Evolutionary conservation across 2,113 vertebrate species (phyloP).

Genomic region (Brienomyrus longianalis): DNA sequence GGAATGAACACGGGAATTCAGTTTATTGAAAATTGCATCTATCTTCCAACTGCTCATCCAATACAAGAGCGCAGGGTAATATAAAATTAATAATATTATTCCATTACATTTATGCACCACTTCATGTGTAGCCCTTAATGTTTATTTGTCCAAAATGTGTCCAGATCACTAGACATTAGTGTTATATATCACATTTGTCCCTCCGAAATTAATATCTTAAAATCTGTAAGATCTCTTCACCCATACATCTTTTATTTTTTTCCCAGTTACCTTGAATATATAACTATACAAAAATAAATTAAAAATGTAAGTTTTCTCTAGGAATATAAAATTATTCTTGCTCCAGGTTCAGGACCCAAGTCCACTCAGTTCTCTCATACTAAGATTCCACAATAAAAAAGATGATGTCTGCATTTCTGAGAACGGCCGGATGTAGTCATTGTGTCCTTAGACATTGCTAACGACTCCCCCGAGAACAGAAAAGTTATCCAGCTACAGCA

Average conservation of each 20-base stretch:
- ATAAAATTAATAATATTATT: not conserved
- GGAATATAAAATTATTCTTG: not conserved
- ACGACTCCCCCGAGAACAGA: not conserved
- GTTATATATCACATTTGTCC: not conserved
- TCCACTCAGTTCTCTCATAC: not conserved
- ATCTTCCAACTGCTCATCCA: not conserved
- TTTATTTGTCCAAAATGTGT: not conserved
- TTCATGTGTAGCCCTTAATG: not conserved
- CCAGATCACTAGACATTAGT: not conserved
- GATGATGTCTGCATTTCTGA: not conserved
- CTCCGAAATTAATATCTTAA: not conserved
- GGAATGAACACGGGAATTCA: constrained; percentile 18
- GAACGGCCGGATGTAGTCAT: not conserved
- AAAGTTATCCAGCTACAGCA: not conserved
- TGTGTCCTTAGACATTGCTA: not conserved
- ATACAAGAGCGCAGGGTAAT: not conserved
- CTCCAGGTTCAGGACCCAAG: not conserved
- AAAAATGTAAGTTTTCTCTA: not conserved
- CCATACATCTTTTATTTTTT: not conserved
- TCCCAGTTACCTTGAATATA: not conserved
- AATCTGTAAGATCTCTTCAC: not conserved
- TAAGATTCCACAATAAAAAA: not conserved
- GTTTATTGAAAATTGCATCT: not conserved
- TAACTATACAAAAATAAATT: not conserved
- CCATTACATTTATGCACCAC: not conserved